Evolutionary conservation across 2,113 vertebrate genomes (phyloP).

Genomic region (Apus apus): DNA sequence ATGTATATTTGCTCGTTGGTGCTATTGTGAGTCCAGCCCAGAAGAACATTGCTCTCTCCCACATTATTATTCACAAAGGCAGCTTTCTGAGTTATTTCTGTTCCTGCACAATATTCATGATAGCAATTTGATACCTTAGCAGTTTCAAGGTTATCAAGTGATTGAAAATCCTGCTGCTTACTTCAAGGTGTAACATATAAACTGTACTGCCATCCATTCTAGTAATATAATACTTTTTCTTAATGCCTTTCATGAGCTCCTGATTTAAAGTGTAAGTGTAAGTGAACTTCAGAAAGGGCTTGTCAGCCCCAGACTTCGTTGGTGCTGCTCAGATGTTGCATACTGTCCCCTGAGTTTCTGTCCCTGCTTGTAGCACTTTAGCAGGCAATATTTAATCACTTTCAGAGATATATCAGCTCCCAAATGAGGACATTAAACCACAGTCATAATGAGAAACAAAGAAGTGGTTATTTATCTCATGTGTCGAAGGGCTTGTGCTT

Average conservation of each 20-base stretch:
- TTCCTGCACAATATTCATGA: constrained; percentile 83
- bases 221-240: constrained; percentile 78
- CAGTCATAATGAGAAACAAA: constrained; percentile 47
- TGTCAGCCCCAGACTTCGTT: constrained; percentile 62
- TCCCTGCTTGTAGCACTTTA: neutral
- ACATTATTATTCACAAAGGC: constrained; percentile 83
- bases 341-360: neutral
- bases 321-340: constrained; percentile 8
- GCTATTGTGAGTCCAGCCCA: constrained; percentile 57
- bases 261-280: constrained; percentile 80
- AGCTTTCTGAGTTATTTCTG: constrained; percentile 81
- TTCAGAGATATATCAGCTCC: constrained; percentile 19
- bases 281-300: constrained; percentile 73
- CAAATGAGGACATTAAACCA: neutral
- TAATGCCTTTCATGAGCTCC: constrained; percentile 82
- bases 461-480: neutral
- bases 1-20: constrained; percentile 48
- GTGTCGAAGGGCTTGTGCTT: neutral
- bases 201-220: constrained; percentile 78
- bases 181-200: constrained; percentile 84
- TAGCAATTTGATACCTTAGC: constrained; percentile 85
- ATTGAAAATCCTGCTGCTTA: constrained; percentile 84
- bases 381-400: constrained; percentile 62
- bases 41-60: constrained; percentile 68
- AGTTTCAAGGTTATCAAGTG: constrained; percentile 87